Conservation (phyloP, 2,797 vertebrate species). For the Anguilla marmorata region DNA sequence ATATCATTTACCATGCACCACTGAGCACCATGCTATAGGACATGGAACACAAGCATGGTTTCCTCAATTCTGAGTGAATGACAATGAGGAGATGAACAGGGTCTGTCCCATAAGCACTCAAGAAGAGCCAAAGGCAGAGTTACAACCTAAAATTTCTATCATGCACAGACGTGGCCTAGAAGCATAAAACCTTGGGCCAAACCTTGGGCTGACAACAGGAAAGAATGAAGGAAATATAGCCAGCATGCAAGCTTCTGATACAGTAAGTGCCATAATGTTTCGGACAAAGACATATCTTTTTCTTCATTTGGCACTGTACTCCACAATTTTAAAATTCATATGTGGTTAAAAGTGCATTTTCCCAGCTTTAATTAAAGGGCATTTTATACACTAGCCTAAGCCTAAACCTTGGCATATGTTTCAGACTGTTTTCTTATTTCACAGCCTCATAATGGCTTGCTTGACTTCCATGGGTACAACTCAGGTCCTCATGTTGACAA, state of each 20-base stretch:
- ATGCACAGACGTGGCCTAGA: background rate
- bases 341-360: too few relatives aligned
- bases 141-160: background rate
- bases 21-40: background rate
- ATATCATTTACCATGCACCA: background rate
- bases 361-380: too few relatives aligned
- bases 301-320: too few relatives aligned
- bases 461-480: too few relatives aligned
- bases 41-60: background rate
- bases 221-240: background rate
- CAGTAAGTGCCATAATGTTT: too few relatives aligned
- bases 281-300: too few relatives aligned
- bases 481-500: too few relatives aligned
- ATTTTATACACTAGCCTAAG: too few relatives aligned
- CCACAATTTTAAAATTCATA: too few relatives aligned
- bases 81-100: background rate
- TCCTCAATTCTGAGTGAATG: background rate
- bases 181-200: background rate
- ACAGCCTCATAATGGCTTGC: too few relatives aligned
- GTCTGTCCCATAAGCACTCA: background rate
- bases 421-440: too few relatives aligned
- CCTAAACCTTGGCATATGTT: too few relatives aligned
- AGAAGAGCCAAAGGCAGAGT: background rate
- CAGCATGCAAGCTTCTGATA: slow-evolving; percentile 42
- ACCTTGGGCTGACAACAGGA: background rate